Conservation (phyloP, 2,797 vertebrate genomes). For the Margarornis squamiger region DNA sequence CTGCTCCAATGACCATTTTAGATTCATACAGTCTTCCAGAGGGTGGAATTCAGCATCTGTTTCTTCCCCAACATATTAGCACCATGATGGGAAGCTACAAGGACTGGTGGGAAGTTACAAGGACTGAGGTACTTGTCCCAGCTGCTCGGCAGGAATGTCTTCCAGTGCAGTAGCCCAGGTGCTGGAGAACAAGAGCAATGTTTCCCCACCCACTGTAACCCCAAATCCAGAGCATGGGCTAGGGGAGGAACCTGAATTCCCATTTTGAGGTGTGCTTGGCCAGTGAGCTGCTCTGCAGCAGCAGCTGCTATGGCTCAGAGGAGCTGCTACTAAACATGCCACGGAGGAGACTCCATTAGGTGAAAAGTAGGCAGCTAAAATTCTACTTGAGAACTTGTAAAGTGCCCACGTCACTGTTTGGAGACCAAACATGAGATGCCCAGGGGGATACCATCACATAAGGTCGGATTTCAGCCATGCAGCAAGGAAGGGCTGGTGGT, state of each 20-base stretch:
- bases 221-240: background rate
- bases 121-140: background rate
- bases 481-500: background rate
- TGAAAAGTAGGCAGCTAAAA: too few species aligned
- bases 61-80: background rate
- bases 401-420: rapidly evolving
- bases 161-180: background rate
- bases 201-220: rapidly evolving
- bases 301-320: background rate
- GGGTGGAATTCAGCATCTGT: background rate
- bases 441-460: rapidly evolving
- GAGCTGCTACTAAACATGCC: background rate
- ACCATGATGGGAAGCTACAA: background rate
- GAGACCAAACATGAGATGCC: background rate
- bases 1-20: background rate
- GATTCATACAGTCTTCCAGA: background rate
- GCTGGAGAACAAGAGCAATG: background rate
- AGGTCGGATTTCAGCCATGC: background rate
- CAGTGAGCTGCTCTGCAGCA: rapidly evolving
- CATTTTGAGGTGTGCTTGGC: background rate
- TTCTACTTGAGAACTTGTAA: background rate
- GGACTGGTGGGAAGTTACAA: background rate
- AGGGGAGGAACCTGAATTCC: background rate
- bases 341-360: too few species aligned
- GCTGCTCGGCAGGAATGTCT: background rate